Conservation (phyloP, 2,888 invertebrate species). For the Ochlodes sylvanus region DNA sequence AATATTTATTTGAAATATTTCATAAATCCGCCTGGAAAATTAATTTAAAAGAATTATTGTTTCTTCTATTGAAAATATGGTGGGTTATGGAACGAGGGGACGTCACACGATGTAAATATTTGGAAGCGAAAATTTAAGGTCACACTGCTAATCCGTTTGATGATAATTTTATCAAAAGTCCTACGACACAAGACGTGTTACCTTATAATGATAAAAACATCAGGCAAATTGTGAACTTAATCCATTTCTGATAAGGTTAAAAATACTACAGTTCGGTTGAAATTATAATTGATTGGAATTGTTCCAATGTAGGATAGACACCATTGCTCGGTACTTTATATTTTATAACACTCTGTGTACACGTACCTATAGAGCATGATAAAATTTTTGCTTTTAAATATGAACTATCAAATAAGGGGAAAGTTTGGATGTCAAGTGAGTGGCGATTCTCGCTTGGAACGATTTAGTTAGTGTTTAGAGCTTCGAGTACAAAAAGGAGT, state of each 20-base stretch:
- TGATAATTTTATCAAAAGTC: neutral
- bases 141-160: neutral
- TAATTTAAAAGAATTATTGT: neutral
- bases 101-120: constrained; percentile 1
- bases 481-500: constrained; percentile 24
- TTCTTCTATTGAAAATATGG: neutral
- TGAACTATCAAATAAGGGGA: neutral
- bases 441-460: neutral
- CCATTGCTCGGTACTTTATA: neutral
- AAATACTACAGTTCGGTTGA: neutral
- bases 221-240: neutral
- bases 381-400: neutral
- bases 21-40: constrained; percentile 18
- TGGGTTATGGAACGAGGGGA: neutral
- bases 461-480: constrained; percentile 6
- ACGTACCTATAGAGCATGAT: neutral
- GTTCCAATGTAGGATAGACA: neutral
- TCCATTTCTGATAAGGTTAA: neutral
- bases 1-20: constrained; percentile 3
- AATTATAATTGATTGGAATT: neutral
- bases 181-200: no score
- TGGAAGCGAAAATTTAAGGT: neutral
- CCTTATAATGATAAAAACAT: neutral
- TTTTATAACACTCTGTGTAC: neutral
- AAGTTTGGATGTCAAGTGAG: constrained; percentile 1